These are phyloP conservation scores for Rhingia campestris DNA, from an alignment of 2,888 invertebrate genomes.

Conservation along the genomic window DNA sequence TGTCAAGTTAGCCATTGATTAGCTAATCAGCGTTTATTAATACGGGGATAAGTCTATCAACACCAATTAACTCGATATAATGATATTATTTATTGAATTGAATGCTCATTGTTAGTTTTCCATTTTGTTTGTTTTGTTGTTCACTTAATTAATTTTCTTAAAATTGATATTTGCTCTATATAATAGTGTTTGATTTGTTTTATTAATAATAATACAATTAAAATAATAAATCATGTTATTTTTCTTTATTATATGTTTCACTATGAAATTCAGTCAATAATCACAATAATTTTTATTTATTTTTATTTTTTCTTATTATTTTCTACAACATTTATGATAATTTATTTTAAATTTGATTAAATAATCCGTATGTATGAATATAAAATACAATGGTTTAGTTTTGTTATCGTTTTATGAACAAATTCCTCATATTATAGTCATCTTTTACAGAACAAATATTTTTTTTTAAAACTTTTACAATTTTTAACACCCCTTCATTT, in stretches of 20 bases:
- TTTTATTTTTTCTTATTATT: slow-evolving; percentile 34
- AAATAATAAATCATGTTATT: slow-evolving; percentile 60
- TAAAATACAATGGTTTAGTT: slow-evolving; percentile 33
- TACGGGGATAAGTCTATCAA: too few species aligned
- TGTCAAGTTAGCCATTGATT: too few species aligned
- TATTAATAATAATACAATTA: slow-evolving; percentile 52
- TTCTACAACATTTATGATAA: slow-evolving; percentile 58
- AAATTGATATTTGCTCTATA: slow-evolving; percentile 70
- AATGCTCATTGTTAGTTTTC: slow-evolving; percentile 51
- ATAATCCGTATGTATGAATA: slow-evolving; percentile 38
- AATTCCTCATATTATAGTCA: slow-evolving; percentile 9
- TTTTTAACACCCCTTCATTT: background rate
- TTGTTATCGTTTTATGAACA: slow-evolving; percentile 1
- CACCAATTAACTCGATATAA: slow-evolving; percentile 41
- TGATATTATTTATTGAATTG: slow-evolving; percentile 56
- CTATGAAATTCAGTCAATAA: slow-evolving; percentile 74
- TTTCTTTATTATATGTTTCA: slow-evolving; percentile 64
- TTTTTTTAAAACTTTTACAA: background rate
- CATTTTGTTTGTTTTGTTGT: slow-evolving; percentile 64
- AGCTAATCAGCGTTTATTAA: too few species aligned
- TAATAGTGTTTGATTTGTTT: slow-evolving; percentile 62
- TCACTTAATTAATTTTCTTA: slow-evolving; percentile 20
- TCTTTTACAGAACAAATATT: slow-evolving; percentile 4
- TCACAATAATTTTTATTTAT: slow-evolving; percentile 65
- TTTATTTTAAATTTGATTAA: slow-evolving; percentile 5